Evolutionary conservation across 1,140 invertebrate genomes (phyloP).

Genomic region (Drosophila nigrodunni): DNA sequence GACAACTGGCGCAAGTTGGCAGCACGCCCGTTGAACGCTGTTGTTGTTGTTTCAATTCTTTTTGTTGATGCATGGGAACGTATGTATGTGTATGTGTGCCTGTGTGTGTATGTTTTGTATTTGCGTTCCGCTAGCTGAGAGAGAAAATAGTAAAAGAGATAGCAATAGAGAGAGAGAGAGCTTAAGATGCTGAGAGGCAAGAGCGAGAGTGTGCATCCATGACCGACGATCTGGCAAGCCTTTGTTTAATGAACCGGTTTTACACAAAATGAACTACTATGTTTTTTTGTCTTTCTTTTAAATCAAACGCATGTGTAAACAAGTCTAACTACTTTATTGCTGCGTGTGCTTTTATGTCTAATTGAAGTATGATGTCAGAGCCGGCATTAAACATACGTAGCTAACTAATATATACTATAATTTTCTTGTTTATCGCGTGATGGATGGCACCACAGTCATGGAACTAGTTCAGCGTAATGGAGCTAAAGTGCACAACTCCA

Average conservation of each 20-base stretch:
- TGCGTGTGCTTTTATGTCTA: slow-evolving; percentile 13
- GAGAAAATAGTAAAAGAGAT: slow-evolving; percentile 19
- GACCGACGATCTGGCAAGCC: slow-evolving; percentile 44
- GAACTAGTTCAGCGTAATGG: slow-evolving; percentile 32
- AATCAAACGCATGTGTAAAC: slow-evolving; percentile 21
- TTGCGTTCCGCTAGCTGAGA: slow-evolving; percentile 30
- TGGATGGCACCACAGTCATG: not conserved
- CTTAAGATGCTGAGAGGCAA: slow-evolving; percentile 12
- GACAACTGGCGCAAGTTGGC: slow-evolving; percentile 64
- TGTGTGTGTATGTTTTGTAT: no score
- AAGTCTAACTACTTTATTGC: slow-evolving; percentile 42
- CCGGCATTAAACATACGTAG: slow-evolving; percentile 30
- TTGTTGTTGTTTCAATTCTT: slow-evolving; percentile 24
- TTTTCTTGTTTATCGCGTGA: slow-evolving; percentile 22
- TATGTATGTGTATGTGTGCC: slow-evolving; percentile 9
- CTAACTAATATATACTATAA: not conserved
- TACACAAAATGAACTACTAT: slow-evolving; percentile 43
- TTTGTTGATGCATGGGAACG: slow-evolving; percentile 45
- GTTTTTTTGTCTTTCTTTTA: no score
- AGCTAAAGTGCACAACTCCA: slow-evolving; percentile 24
- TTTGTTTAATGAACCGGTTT: slow-evolving; percentile 49
- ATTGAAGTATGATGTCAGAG: slow-evolving; percentile 45
- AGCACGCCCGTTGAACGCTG: slow-evolving; percentile 31
- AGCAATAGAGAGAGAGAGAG: slow-evolving; percentile 19
- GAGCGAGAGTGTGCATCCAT: slow-evolving; percentile 9